phyloP scores from a whole-genome alignment of 2,113 vertebrate species.

The Pelobates fuscus region DNA sequence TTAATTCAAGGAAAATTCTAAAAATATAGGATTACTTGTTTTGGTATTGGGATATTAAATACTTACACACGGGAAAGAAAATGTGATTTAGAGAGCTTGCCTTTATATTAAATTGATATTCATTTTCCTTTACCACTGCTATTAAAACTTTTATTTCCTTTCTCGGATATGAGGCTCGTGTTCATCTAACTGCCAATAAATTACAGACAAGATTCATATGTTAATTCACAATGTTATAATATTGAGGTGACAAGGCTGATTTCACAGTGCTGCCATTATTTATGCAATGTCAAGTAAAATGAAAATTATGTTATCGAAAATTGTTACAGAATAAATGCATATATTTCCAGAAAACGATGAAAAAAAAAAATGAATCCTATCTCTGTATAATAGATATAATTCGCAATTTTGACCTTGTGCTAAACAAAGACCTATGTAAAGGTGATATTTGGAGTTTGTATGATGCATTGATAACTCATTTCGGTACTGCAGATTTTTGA shows the following conservation, averaged over 20 bases:
- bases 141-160: conserved; percentile 46
- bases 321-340: conserved; percentile 12
- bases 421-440: too few relatives aligned
- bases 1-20: neutral
- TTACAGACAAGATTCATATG: conserved; percentile 44
- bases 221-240: conserved; percentile 30
- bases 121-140: conserved; percentile 30
- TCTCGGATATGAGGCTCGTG: conserved; percentile 39
- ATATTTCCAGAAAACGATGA: conserved; percentile 19
- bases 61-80: conserved; percentile 15
- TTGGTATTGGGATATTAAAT: neutral
- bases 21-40: neutral
- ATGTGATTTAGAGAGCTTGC: conserved; percentile 18
- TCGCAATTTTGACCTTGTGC: too few relatives aligned
- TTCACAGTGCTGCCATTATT: conserved; percentile 20
- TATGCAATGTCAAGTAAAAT: conserved; percentile 41
- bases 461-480: too few relatives aligned
- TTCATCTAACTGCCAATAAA: conserved; percentile 43
- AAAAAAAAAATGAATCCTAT: neutral
- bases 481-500: too few relatives aligned
- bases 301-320: conserved; percentile 26
- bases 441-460: too few relatives aligned
- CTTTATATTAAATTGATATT: conserved; percentile 34
- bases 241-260: conserved; percentile 29
- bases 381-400: too few relatives aligned